phyloP scores from a whole-genome alignment of 2,797 vertebrate species.

The Lerista edwardsae region DNA sequence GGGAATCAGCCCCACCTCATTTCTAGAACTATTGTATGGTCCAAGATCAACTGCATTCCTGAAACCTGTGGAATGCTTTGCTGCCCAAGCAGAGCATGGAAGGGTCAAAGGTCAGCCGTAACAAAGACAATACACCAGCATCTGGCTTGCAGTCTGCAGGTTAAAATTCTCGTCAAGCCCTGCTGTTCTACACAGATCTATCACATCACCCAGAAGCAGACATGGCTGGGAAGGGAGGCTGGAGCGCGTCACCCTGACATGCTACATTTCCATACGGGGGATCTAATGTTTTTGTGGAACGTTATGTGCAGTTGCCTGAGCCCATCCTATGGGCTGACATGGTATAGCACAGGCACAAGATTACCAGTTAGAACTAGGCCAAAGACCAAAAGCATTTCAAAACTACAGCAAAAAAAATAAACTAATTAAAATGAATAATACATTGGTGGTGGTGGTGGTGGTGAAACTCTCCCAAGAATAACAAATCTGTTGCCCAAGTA shows the following conservation, averaged over 20 bases:
- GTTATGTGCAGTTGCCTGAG: too few relatives aligned
- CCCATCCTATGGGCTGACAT: background rate
- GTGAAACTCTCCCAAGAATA: too few relatives aligned
- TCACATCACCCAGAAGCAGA: too few relatives aligned
- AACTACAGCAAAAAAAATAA: background rate
- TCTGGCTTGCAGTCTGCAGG: background rate
- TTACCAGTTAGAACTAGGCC: background rate
- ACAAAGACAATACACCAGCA: background rate
- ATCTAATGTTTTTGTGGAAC: background rate
- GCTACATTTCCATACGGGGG: background rate
- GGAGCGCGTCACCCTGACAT: background rate
- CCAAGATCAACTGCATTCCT: background rate
- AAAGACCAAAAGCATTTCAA: background rate
- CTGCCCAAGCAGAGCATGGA: background rate
- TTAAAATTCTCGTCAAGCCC: too few relatives aligned
- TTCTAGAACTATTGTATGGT: background rate
- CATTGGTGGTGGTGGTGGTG: too few relatives aligned
- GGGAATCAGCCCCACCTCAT: background rate
- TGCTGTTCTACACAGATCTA: too few relatives aligned
- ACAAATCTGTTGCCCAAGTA: too few relatives aligned
- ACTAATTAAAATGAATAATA: too few relatives aligned
- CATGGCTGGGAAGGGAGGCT: background rate
- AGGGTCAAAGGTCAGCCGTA: background rate
- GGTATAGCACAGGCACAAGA: background rate
- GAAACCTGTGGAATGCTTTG: constrained; percentile 6